phyloP scores from a whole-genome alignment of 1,140 invertebrate genomes.

The Lutraria rhynchaena region DNA sequence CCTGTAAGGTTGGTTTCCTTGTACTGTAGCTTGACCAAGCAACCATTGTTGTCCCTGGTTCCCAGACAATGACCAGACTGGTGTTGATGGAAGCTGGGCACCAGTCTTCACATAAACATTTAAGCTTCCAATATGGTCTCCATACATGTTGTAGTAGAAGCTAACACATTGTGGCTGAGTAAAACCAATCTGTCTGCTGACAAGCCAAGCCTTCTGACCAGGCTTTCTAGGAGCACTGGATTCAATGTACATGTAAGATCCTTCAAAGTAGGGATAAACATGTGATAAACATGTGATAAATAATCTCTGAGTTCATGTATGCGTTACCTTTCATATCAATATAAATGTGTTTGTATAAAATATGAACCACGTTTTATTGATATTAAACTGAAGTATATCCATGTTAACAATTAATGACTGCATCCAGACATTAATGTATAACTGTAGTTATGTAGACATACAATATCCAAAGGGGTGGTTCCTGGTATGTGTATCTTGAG shows the following conservation, averaged over 20 bases:
- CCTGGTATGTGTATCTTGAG: no score
- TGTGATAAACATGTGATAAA: no score
- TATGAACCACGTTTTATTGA: no score
- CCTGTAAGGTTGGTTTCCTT: conserved; percentile 54
- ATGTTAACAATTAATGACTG: no score
- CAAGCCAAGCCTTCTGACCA: conserved; percentile 71
- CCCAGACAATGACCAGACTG: conserved; percentile 66
- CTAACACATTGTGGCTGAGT: conserved; percentile 63
- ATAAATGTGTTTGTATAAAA: no score
- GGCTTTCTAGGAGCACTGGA: conserved; percentile 68
- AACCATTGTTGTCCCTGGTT: conserved; percentile 76
- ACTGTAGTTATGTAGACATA: no score
- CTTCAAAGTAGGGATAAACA: conserved; percentile 57
- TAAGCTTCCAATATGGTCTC: conserved; percentile 77
- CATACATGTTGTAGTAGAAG: conserved; percentile 92
- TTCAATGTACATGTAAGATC: conserved; percentile 75
- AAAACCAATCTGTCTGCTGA: conserved; percentile 60
- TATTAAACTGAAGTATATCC: no score
- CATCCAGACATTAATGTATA: no score
- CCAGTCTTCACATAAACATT: conserved; percentile 68
- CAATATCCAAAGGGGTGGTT: no score
- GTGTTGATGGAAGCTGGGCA: conserved; percentile 35
- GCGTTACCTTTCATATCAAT: no score
- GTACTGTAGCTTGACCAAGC: conserved; percentile 58
- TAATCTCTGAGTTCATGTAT: no score